A percentile compares a stretch with the other conserved stretches of the same genome.
Evolutionary conservation across 2,797 vertebrate genomes (phyloP).

Genomic region (Thalassophryne amazonica): DNA sequence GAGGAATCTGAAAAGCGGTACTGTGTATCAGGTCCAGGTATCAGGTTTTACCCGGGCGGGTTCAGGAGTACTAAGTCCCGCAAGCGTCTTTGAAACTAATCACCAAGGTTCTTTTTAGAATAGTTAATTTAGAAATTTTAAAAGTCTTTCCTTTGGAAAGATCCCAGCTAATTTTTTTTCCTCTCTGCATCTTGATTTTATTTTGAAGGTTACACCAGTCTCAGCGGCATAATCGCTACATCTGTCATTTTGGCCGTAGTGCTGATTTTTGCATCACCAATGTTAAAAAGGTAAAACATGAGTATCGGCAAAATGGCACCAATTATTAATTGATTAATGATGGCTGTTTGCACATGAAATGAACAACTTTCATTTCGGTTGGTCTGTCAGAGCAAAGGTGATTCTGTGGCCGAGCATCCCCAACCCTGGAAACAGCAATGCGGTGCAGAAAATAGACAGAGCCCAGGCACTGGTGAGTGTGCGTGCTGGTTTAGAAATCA

Average conservation of each 20-base stretch:
- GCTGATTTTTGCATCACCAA: slow-evolving; percentile 33
- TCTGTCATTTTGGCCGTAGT: slow-evolving; percentile 2
- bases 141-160: neutral
- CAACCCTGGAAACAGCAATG: slow-evolving; percentile 78
- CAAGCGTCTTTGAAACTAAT: slow-evolving; percentile 47
- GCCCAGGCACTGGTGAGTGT: slow-evolving; percentile 47
- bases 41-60: slow-evolving; percentile 81
- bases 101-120: slow-evolving; percentile 33
- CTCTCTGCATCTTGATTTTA: neutral
- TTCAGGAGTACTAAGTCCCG: slow-evolving; percentile 66
- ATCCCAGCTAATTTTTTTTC: neutral
- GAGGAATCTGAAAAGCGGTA: slow-evolving; percentile 59
- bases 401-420: slow-evolving; percentile 81
- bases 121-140: neutral
- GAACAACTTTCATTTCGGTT: no score
- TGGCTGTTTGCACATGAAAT: no score
- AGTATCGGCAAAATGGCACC: no score
- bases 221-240: neutral
- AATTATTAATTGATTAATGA: no score
- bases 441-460: slow-evolving; percentile 73
- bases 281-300: slow-evolving; percentile 63
- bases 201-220: neutral
- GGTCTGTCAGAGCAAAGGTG: slow-evolving; percentile 79
- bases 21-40: slow-evolving; percentile 70
- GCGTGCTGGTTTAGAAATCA: neutral